Evolutionary conservation across 2,797 vertebrate species (phyloP), one percentile per base, ranked within the genome.

Genomic region (Diglossa cyanea): DNA sequence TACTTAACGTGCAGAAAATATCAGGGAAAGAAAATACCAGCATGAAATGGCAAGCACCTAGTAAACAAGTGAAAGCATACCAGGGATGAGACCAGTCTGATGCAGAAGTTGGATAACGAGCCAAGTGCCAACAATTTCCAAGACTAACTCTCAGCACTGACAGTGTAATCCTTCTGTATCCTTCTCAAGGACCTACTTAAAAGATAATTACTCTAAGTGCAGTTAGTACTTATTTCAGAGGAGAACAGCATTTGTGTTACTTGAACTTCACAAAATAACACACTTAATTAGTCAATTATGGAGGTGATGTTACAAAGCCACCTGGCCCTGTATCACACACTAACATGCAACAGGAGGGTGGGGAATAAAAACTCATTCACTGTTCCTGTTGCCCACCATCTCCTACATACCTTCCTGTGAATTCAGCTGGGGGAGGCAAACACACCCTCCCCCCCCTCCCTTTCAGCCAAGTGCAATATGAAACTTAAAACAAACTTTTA

Each of bases 161-260:
- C 42, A 63, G 57, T 1, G 4, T 7, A 54, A 91, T 88, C 54
- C 68, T 71, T 51, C 81, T 30, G 6, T 11, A 50, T 33, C 44
- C 37, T 83, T 58, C 62, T 91, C 75, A 77, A 93, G 85, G 65
- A 94, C 19, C 68, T 96, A 35, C 77, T 95, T 79, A 73, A 54
- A 62, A 75, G 73, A 61, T 82, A 93, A 92, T 93, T 92, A 67
- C 45, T 77, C 10, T 16, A 77, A 90, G 57, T 26, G 50, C 53
- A 67, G 61, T 61, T 61, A 80, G n/a, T 57, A 30, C 53, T 61
- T 76, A 82, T 40, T 93, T 80, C 63, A 92, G 47, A 72, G 26
- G 9, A 86, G 61, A 95, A 61, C 7, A 74, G 54, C 48, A 23
- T 68, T 94, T 50, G 15, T 66, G 45, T 68, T 81, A 76, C 84